Evolutionary conservation across 2,113 vertebrate genomes (phyloP).

Genomic region (Platanista minor): DNA sequence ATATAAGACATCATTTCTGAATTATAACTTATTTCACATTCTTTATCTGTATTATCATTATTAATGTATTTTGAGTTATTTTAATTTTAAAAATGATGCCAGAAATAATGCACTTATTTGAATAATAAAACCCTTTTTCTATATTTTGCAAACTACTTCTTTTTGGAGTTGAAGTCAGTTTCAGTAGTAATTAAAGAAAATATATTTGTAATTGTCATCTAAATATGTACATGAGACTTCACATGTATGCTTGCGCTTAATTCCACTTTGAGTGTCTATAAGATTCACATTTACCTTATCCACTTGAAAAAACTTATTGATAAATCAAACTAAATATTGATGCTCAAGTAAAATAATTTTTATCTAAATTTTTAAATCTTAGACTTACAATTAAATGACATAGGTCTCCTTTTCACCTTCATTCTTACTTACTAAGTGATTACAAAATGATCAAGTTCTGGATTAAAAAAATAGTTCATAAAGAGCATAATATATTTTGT

Average conservation of each 20-base stretch:
- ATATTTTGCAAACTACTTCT: neutral
- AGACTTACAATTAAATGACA: neutral
- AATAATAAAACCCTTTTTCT: conserved; percentile 24
- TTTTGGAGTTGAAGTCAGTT: neutral
- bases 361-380: neutral
- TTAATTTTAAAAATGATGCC: conserved; percentile 47
- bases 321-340: neutral
- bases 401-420: neutral
- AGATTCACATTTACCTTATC: neutral
- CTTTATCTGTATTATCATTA: conserved; percentile 25
- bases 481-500: neutral
- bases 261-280: neutral
- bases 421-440: neutral
- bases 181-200: conserved; percentile 4
- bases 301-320: neutral
- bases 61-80: conserved; percentile 51
- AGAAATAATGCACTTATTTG: conserved; percentile 45
- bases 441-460: neutral
- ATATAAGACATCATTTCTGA: neutral
- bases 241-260: neutral
- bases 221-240: neutral
- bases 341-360: conserved; percentile 23
- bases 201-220: neutral
- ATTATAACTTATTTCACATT: neutral
- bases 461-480: neutral